Evolutionary conservation across 2,797 vertebrate species (phyloP).

Genomic region (Sebastes ruberrimus): DNA sequence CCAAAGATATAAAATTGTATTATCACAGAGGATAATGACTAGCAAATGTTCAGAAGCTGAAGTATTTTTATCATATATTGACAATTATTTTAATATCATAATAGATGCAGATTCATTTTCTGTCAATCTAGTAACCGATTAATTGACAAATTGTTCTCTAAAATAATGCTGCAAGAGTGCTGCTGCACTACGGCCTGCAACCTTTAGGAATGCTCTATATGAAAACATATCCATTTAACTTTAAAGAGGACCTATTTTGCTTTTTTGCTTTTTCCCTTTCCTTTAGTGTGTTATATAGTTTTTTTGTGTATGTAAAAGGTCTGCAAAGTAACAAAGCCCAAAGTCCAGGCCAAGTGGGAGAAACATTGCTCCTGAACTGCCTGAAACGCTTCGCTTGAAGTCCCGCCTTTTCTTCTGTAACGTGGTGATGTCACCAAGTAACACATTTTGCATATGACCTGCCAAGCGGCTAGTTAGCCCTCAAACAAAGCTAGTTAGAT

Average conservation of each 20-base stretch:
- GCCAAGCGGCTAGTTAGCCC: too few relatives aligned
- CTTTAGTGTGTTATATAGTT: too few relatives aligned
- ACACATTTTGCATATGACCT: too few relatives aligned
- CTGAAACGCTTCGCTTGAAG: too few relatives aligned
- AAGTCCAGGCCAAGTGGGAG: too few relatives aligned
- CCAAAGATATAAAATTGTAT: neutral
- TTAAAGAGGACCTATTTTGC: neutral
- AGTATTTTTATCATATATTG: neutral
- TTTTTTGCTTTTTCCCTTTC: too few relatives aligned
- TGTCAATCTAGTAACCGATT: accelerated
- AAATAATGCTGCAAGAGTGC: neutral
- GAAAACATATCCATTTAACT: neutral
- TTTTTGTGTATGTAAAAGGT: too few relatives aligned
- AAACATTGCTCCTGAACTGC: too few relatives aligned
- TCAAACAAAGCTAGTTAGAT: too few relatives aligned
- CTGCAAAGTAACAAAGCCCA: too few relatives aligned
- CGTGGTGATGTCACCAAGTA: too few relatives aligned
- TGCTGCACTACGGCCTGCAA: neutral
- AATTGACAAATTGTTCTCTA: neutral
- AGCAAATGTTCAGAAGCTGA: neutral
- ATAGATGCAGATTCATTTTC: neutral
- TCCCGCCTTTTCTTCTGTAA: too few relatives aligned
- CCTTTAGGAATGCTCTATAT: neutral
- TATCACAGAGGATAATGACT: neutral
- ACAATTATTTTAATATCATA: neutral